Evolutionary conservation across 2,888 invertebrate genomes (phyloP).

Genomic region (Prosopocoilus inquinatus): DNA sequence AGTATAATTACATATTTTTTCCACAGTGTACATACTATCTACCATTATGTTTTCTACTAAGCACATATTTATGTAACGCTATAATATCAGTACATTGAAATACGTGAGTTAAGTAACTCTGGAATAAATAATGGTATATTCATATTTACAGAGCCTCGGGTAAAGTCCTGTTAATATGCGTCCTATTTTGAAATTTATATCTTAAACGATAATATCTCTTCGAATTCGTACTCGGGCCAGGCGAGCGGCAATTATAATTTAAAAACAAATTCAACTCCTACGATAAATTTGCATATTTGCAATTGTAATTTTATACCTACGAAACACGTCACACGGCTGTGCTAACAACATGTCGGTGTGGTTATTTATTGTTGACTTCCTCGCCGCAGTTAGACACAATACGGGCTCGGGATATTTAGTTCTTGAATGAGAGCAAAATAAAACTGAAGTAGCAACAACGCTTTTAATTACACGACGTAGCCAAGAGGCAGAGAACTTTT

Average conservation of each 20-base stretch:
- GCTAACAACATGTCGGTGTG: not conserved
- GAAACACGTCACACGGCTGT: not conserved
- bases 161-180: too few relatives aligned
- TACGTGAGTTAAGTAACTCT: too few relatives aligned
- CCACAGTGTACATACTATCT: too few relatives aligned
- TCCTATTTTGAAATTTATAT: too few relatives aligned
- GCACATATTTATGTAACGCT: too few relatives aligned
- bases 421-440: not conserved
- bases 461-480: constrained; percentile 1
- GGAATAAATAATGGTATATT: too few relatives aligned
- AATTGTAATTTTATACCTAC: constrained; percentile 1
- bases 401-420: not conserved
- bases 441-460: constrained; percentile 3
- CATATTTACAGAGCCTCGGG: too few relatives aligned
- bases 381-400: not conserved
- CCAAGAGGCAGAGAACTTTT: not conserved
- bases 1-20: too few relatives aligned
- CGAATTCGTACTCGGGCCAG: too few relatives aligned
- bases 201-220: too few relatives aligned
- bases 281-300: constrained; percentile 1
- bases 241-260: not conserved
- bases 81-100: too few relatives aligned
- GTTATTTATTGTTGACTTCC: constrained; percentile 2
- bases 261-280: constrained; percentile 2
- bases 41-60: too few relatives aligned